Conservation (phyloP, 2,113 vertebrate genomes). For the Oxygymnocypris stewartii region DNA sequence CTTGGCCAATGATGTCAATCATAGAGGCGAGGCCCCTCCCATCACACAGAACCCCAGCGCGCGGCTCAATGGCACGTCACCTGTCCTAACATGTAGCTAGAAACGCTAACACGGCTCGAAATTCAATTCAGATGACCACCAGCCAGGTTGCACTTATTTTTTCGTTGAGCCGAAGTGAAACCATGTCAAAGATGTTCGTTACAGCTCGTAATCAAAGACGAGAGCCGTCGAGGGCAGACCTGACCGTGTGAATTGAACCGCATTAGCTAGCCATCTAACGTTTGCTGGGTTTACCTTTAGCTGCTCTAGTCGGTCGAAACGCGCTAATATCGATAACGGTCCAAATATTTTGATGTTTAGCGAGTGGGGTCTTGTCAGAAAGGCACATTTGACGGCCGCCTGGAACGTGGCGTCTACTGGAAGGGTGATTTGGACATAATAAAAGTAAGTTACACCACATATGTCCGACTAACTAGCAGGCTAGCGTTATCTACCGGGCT, state of each 20-base stretch:
- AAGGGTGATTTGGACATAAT: slow-evolving; percentile 39
- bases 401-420: slow-evolving; percentile 41
- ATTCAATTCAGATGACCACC: slow-evolving; percentile 42
- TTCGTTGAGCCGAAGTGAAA: neutral
- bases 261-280: slow-evolving; percentile 55
- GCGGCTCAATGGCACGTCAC: slow-evolving; percentile 72
- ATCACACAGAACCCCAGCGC: slow-evolving; percentile 48
- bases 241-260: slow-evolving; percentile 61
- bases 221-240: slow-evolving; percentile 34
- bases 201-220: slow-evolving; percentile 64
- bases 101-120: slow-evolving; percentile 59
- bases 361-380: slow-evolving; percentile 5
- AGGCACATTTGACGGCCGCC: slow-evolving; percentile 26
- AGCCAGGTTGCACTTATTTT: neutral
- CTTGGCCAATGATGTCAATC: slow-evolving; percentile 59
- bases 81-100: slow-evolving; percentile 70
- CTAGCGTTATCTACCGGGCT: slow-evolving; percentile 31
- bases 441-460: slow-evolving; percentile 47
- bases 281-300: slow-evolving; percentile 62
- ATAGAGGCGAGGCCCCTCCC: slow-evolving; percentile 34
- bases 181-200: slow-evolving; percentile 68
- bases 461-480: slow-evolving; percentile 24
- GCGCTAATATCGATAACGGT: neutral
- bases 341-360: slow-evolving; percentile 40
- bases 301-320: slow-evolving; percentile 42